A percentile compares a stretch with the other conserved stretches of the same genome.
phyloP scores from a whole-genome alignment of 2,797 vertebrate species.

The Ceryle rudis region DNA sequence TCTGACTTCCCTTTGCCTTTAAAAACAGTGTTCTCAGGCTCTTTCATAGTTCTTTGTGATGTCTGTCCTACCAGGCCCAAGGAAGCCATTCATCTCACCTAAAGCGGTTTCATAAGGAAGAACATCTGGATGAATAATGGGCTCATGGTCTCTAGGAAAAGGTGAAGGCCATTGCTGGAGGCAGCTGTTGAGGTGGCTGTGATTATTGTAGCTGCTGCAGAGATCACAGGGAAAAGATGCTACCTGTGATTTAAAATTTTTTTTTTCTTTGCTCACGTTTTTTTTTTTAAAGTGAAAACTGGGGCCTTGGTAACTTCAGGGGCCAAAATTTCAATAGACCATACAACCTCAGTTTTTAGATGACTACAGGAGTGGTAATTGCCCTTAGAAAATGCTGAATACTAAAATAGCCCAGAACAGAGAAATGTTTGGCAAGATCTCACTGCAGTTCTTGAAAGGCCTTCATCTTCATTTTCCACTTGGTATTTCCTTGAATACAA shows the following conservation, averaged over 20 bases:
- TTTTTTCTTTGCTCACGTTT: not conserved
- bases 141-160: not conserved
- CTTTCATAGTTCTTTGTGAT: fast-evolving
- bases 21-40: not conserved
- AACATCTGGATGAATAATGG: not conserved
- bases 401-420: not conserved
- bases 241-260: not conserved
- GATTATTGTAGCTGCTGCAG: not conserved
- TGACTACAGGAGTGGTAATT: not conserved
- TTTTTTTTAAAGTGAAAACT: not conserved
- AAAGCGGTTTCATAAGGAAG: not conserved
- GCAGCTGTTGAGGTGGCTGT: not conserved
- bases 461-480: not conserved
- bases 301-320: not conserved
- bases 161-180: not conserved
- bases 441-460: not conserved
- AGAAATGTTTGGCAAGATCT: not conserved
- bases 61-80: not conserved
- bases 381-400: not conserved
- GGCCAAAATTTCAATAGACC: not conserved
- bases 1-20: not conserved
- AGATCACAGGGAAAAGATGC: not conserved
- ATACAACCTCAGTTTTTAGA: not conserved
- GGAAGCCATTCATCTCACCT: fast-evolving
- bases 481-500: not conserved